Conservation (phyloP, 1,140 invertebrate species). For the Drosophila pandora region DNA sequence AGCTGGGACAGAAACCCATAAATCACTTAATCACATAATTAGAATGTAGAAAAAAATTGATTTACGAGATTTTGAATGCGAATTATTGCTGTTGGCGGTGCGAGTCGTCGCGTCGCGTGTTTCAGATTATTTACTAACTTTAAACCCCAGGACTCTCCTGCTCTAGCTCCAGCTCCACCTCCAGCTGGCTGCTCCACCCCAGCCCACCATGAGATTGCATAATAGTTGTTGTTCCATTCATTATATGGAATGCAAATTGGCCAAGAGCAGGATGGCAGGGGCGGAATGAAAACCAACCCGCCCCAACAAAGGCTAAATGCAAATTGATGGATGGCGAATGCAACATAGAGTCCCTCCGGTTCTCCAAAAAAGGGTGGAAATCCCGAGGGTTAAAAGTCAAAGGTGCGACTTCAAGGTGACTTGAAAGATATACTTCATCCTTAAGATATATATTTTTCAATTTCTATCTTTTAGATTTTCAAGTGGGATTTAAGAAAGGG, state of each 20-base stretch:
- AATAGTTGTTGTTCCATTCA: conserved; percentile 39
- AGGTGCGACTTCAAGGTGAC: conserved; percentile 32
- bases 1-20: conserved; percentile 57
- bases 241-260: conserved; percentile 46
- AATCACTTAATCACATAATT: conserved; percentile 82
- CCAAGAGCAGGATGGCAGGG: conserved; percentile 3
- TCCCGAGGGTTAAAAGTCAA: neutral
- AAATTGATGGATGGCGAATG: conserved; percentile 45
- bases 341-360: conserved; percentile 17
- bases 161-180: neutral
- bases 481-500: neutral
- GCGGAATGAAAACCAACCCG: neutral
- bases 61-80: conserved; percentile 78
- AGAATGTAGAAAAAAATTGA: conserved; percentile 81
- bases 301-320: conserved; percentile 13
- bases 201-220: conserved; percentile 36
- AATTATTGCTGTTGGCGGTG: conserved; percentile 53
- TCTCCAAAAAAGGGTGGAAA: conserved; percentile 6
- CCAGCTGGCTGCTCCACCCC: neutral
- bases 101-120: conserved; percentile 72
- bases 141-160: conserved; percentile 25
- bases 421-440: conserved; percentile 7
- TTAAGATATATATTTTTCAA: too few relatives aligned
- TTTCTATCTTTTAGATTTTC: neutral
- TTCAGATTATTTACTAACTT: conserved; percentile 71